Base-by-base conservation (phyloP, 2,113 vertebrate species). In the Myrmecobius fasciatus region DNA sequence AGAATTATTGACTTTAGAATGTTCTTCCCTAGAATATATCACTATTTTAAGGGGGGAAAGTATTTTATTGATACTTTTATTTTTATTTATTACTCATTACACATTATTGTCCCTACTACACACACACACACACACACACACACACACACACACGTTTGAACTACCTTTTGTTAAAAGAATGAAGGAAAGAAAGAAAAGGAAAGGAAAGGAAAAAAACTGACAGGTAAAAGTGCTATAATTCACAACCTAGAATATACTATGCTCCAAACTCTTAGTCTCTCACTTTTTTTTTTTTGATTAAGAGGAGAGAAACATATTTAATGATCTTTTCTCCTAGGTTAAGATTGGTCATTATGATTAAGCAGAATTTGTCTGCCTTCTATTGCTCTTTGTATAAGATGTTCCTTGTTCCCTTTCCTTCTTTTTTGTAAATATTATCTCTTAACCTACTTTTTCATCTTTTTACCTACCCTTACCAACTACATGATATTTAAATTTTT, bases 11-110 rank as follows among this genome's bases (percentile, higher is more conserved):
- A 43, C 88, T 89, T 90, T 8, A 92, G 52, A 95, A 26, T 4
- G 91, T 92, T 60, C 47, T 95, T 95, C n/a, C 51, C 92, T 91
- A 24, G 47, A 89, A 75, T 93, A 75, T n/a, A 26, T 90, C 53
- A 91, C 51, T 93, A 83, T 83, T 83, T 53, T 52, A 53, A 75
- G 47, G 52, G 49, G 54, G 54, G 12, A 17, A 43, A 93, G 10
- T 52, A 28, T 2, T 28, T 96, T 92, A 88, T 52, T 83, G 89
- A 94, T 91, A 49, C 83, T 36, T 93, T 46, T 92, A 47, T 89
- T 92, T 92, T 56, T 91, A 24, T 46, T n/a, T 93, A 4, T 31
- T 25, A 54, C 28, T 89, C 89, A 54, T 67, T 20, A 83, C 2
- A 54, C 25, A 26, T 20, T 89, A 36, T 67, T 75, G 11, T 14